Percentiles rank a stretch among this genome's conserved stretches.
phyloP scores from a whole-genome alignment of 37 sponge, comb jelly and placozoan genomes.

The Tethya wilhelma region DNA sequence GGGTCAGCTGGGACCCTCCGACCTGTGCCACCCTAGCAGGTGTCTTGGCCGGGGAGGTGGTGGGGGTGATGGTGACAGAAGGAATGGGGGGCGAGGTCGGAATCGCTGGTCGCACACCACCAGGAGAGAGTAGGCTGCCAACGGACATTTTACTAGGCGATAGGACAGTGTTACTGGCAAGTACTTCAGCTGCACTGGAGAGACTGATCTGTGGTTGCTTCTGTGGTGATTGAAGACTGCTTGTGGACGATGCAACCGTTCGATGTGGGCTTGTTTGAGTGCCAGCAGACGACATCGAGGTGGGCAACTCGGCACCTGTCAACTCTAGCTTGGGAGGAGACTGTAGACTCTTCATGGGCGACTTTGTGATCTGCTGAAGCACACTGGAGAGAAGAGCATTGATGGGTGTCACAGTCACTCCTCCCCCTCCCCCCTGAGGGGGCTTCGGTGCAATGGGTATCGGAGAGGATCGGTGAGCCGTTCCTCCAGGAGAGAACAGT shows the following conservation, averaged over 20 bases:
- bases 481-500: conserved; percentile 40
- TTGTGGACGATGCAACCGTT: neutral
- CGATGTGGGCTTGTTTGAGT: conserved; percentile 25
- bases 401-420: conserved; percentile 7
- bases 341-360: too few relatives aligned
- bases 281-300: too few relatives aligned
- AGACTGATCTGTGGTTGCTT: neutral
- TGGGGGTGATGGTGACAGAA: conserved; percentile 31
- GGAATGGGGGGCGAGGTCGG: conserved; percentile 49
- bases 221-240: too few relatives aligned
- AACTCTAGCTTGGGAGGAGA: too few relatives aligned
- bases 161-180: neutral
- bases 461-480: conserved; percentile 6
- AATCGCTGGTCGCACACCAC: neutral
- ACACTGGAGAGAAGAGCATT: neutral
- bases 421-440: neutral
- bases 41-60: neutral
- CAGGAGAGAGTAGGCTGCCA: conserved; percentile 14
- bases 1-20: neutral
- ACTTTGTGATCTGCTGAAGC: neutral
- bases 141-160: conserved; percentile 11
- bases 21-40: neutral
- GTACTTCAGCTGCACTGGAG: neutral
- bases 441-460: conserved; percentile 66
- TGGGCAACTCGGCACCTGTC: too few relatives aligned